Evolutionary conservation across 2,888 invertebrate genomes (phyloP), one percentile per base, ranked within the genome.

Genomic region (Cataglyphis cursor): DNA sequence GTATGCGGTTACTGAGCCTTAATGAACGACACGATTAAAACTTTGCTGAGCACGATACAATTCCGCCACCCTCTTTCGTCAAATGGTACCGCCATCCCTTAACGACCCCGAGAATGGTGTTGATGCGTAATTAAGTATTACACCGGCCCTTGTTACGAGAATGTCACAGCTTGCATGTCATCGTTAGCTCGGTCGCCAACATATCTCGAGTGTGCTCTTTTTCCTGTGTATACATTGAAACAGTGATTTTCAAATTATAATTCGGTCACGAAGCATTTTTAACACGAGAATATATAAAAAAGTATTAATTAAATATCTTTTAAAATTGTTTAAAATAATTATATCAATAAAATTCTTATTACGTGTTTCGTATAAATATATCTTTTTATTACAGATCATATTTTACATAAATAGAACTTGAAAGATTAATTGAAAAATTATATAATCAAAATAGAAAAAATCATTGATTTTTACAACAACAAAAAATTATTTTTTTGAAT

Each of bases 11-110:
- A 35, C 28, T 28, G 64, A n/a, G 28, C 35, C 44, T 72, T 85
- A 84, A 85, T 68, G 84, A 85, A 84, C 81, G 64, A 72, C 75
- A 65, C 80, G 85, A 84, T 85, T 72, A 72, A 75, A 85, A 84
- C 81, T 81, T 84, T 28, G 72, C 48, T 66, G 64, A 76, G 54
- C 76, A 59, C 41, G 73, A 54, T 64, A 64, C 51, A 72, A 76
- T 61, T 83, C 48, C 35, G 21, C 41, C 31, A 38, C 18, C 38
- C 44, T n/a, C 28, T 35, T 18, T 9, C 28, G 54, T 54, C 68
- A 68, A 76, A 68, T n/a, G 31, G 9, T 61, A 41, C 24, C 38
- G 18, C 24, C 35, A 18, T 15, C 31, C 44, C 44, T 59, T 44
- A 80, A 70, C 54, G 48, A 48, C 28, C 4, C 24, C n/a, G 28